A percentile compares a stretch with the other conserved stretches of the same genome.
Conservation (phyloP, 2,888 invertebrate genomes). For the Lymantria monacha region DNA sequence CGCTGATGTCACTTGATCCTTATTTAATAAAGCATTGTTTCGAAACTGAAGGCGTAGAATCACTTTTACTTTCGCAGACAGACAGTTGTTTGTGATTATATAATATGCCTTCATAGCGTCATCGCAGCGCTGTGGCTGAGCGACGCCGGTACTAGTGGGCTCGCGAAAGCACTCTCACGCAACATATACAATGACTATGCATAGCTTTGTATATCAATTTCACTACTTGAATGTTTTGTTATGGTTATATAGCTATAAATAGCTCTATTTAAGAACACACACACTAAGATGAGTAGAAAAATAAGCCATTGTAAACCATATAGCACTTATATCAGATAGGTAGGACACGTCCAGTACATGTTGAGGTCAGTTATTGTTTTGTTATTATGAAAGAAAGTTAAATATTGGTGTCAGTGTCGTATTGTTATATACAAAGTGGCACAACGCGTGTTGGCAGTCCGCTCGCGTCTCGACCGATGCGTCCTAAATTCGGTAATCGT, state of each 20-base stretch:
- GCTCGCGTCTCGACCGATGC: conserved; percentile 55
- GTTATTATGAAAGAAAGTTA: conserved; percentile 62
- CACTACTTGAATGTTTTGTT: background rate
- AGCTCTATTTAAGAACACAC: background rate
- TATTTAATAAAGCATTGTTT: conserved; percentile 63
- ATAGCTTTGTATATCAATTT: conserved; percentile 29
- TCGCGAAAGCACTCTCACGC: conserved; percentile 69
- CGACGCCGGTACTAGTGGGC: conserved; percentile 48
- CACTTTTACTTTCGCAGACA: conserved; percentile 79
- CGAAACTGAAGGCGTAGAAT: conserved; percentile 71
- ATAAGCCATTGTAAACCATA: too few relatives aligned
- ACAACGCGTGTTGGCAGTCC: conserved; percentile 56
- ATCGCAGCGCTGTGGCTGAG: conserved; percentile 53
- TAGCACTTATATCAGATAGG: background rate
- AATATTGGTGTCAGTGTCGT: conserved; percentile 72
- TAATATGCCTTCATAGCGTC: conserved; percentile 66
- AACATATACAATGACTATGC: conserved; percentile 10
- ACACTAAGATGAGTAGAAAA: background rate
- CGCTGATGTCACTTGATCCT: conserved; percentile 52
- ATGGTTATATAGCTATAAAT: background rate
- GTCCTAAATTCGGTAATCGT: conserved; percentile 62
- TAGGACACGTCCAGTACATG: conserved; percentile 16
- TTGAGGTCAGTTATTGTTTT: conserved; percentile 61
- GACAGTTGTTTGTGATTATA: conserved; percentile 50
- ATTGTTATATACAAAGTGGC: conserved; percentile 52